phyloP scores from a whole-genome alignment of 1,140 invertebrate genomes.

The Diorhabda elongata region DNA sequence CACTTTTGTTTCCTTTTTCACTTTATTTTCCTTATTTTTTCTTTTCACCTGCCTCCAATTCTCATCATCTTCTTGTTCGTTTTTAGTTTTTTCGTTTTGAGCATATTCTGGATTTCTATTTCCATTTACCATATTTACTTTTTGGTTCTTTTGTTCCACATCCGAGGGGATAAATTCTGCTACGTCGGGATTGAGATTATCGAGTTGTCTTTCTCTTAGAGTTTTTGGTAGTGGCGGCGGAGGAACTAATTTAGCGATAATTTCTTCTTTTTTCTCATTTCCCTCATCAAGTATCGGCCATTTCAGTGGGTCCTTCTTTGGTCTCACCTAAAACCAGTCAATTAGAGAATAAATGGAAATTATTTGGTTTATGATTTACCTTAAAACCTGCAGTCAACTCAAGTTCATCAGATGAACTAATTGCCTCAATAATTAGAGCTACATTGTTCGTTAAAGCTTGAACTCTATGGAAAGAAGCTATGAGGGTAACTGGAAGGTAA shows the following conservation, averaged over 20 bases:
- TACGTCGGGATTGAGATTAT: conserved; percentile 73
- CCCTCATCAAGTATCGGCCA: conserved; percentile 76
- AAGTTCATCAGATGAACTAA: conserved; percentile 75
- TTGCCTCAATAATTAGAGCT: conserved; percentile 74
- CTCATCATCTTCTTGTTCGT: conserved; percentile 28
- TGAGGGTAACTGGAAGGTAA: conserved; percentile 86
- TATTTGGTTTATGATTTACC: conserved; percentile 47
- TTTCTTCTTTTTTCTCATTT: conserved; percentile 50
- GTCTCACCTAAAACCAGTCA: conserved; percentile 62
- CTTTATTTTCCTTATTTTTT: conserved; percentile 45
- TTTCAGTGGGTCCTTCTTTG: conserved; percentile 71
- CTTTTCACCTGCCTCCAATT: conserved; percentile 42
- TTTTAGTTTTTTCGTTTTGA: conserved; percentile 68
- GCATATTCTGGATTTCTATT: conserved; percentile 66
- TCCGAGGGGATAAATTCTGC: conserved; percentile 73
- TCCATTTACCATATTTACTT: conserved; percentile 60
- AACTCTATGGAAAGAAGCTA: conserved; percentile 94
- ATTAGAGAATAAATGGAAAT: conserved; percentile 12
- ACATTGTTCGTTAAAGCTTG: conserved; percentile 83
- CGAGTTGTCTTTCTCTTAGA: conserved; percentile 27
- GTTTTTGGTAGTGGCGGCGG: conserved; percentile 61
- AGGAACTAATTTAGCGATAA: conserved; percentile 58
- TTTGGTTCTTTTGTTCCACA: conserved; percentile 59
- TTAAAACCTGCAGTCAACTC: conserved; percentile 76
- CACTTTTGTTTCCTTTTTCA: conserved; percentile 43